These are phyloP conservation scores for Apostichopus californicus DNA, from an alignment of 35 echinoderm and acorn worm species.

Conservation along the genomic window DNA sequence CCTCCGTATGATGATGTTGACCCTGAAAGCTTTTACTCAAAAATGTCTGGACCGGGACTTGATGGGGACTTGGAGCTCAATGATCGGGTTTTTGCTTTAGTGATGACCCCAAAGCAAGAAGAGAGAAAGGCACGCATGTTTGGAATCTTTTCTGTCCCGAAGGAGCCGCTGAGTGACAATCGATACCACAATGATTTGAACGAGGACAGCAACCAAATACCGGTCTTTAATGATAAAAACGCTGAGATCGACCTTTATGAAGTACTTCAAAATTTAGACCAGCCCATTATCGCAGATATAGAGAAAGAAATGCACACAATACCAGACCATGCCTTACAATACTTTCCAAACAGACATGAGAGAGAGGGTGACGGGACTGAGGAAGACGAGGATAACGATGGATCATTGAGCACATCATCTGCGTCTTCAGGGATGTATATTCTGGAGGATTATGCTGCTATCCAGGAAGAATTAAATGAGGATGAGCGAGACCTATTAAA, in stretches of 20 bases:
- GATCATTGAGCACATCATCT: slow-evolving; percentile 1
- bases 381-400: slow-evolving; percentile 13
- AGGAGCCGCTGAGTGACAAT: neutral
- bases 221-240: neutral
- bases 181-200: neutral
- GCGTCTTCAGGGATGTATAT: slow-evolving; percentile 24
- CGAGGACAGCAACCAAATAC: neutral
- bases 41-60: neutral
- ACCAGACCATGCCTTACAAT: neutral
- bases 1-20: slow-evolving; percentile 26
- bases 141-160: neutral
- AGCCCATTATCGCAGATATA: neutral
- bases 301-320: neutral
- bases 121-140: neutral
- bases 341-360: neutral
- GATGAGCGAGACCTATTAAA: neutral
- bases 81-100: slow-evolving; percentile 26
- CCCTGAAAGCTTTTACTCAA: neutral
- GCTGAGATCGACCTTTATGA: neutral
- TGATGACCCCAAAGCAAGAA: neutral
- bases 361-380: neutral
- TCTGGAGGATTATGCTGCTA: neutral
- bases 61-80: neutral
- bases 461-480: neutral
- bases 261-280: neutral